phyloP scores from a whole-genome alignment of 2,797 vertebrate genomes.

The Myotis vivesi region DNA sequence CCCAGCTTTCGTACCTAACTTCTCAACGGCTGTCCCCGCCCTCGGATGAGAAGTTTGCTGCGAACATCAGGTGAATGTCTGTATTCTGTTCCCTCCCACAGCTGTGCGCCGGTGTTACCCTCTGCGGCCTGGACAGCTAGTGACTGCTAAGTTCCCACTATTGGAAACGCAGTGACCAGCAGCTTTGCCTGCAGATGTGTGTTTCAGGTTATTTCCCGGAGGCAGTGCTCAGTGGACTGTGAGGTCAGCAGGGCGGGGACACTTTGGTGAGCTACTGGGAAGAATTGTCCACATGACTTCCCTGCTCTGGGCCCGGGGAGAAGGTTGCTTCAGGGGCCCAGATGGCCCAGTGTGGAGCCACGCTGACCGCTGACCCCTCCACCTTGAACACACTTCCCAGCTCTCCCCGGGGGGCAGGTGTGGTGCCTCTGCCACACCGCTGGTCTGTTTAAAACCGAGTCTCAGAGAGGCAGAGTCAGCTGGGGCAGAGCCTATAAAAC shows the following conservation, averaged over 20 bases:
- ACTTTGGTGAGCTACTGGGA: background rate
- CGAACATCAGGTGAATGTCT: background rate
- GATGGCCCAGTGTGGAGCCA: accelerated
- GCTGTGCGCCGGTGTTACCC: too few species aligned
- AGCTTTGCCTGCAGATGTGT: background rate
- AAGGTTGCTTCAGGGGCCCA: background rate
- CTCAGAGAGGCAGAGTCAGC: background rate
- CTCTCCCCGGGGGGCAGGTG: background rate
- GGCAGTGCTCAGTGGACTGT: background rate
- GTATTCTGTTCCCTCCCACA: accelerated
- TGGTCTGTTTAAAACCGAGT: background rate
- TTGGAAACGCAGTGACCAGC: background rate
- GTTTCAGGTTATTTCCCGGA: background rate
- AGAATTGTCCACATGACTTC: background rate
- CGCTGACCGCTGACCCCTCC: accelerated
- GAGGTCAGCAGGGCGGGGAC: background rate
- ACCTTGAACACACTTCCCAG: background rate
- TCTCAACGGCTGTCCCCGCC: background rate
- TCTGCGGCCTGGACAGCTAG: accelerated
- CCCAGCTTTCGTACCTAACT: too few species aligned
- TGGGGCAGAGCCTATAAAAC: background rate
- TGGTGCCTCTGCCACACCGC: background rate
- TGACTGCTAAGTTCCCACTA: background rate
- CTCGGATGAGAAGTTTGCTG: background rate
- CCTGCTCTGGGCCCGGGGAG: background rate